A percentile compares a stretch with the other conserved stretches of the same genome.
Evolutionary conservation across 2,888 invertebrate genomes (phyloP).

Genomic region (Ischnura elegans): DNA sequence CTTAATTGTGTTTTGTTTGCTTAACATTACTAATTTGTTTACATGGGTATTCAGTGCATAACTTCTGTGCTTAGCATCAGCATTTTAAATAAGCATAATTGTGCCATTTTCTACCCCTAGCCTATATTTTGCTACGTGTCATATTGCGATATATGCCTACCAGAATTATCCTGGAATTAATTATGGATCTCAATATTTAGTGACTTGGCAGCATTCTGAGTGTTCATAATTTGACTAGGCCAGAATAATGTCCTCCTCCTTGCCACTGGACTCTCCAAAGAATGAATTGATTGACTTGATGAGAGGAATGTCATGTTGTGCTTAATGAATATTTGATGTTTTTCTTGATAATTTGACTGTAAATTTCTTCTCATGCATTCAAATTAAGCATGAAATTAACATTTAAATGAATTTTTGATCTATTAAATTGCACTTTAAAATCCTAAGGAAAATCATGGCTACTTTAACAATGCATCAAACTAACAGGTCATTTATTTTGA

Average conservation of each 20-base stretch:
- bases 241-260: background rate
- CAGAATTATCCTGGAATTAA: background rate
- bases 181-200: background rate
- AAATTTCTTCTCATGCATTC: background rate
- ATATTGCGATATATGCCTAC: background rate
- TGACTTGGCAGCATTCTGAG: background rate
- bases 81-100: background rate
- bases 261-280: background rate
- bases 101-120: background rate
- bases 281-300: background rate
- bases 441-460: background rate
- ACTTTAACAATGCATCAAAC: background rate
- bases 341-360: background rate
- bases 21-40: conserved; percentile 6
- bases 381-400: background rate
- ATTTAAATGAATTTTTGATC: background rate
- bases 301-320: background rate
- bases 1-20: background rate
- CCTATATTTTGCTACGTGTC: background rate
- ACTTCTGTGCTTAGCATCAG: background rate
- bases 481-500: background rate
- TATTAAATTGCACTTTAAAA: background rate
- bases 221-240: background rate
- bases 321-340: background rate
- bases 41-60: background rate